Evolutionary conservation across 2,113 vertebrate genomes (phyloP).

Genomic region (Synodontis membranacea): DNA sequence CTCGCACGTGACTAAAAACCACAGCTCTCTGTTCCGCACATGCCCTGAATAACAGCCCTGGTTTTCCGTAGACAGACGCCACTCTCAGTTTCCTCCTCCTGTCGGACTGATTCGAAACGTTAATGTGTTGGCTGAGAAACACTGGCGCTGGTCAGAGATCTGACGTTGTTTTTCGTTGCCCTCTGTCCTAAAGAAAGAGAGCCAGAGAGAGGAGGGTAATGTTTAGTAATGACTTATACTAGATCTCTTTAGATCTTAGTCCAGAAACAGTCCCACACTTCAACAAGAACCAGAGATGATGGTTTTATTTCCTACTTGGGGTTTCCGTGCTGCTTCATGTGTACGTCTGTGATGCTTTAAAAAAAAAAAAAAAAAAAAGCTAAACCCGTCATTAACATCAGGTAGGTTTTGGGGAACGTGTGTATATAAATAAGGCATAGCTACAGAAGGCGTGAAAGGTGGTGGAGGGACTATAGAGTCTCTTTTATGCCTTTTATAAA

Average conservation of each 20-base stretch:
- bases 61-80: conserved; percentile 1
- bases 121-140: conserved; percentile 9
- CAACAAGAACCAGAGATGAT: conserved; percentile 4
- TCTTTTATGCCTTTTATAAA: background rate
- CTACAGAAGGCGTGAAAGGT: background rate
- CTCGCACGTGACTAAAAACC: conserved; percentile 16
- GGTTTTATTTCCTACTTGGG: background rate
- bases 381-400: background rate
- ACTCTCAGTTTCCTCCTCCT: background rate
- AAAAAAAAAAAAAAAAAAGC: too few relatives aligned
- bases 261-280: conserved; percentile 8
- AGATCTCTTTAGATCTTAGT: conserved; percentile 3
- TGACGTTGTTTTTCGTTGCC: background rate
- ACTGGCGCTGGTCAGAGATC: background rate
- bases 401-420: background rate
- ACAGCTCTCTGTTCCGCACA: conserved; percentile 20
- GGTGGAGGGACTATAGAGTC: background rate
- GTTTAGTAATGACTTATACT: background rate
- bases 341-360: background rate
- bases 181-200: background rate
- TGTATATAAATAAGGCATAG: too few relatives aligned
- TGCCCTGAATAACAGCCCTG: conserved; percentile 8
- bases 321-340: background rate
- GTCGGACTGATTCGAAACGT: background rate
- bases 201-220: background rate